Evolutionary conservation across 92 coral and sea anemone species (phyloP).

Genomic region (Parazoanthus atlanticus): DNA sequence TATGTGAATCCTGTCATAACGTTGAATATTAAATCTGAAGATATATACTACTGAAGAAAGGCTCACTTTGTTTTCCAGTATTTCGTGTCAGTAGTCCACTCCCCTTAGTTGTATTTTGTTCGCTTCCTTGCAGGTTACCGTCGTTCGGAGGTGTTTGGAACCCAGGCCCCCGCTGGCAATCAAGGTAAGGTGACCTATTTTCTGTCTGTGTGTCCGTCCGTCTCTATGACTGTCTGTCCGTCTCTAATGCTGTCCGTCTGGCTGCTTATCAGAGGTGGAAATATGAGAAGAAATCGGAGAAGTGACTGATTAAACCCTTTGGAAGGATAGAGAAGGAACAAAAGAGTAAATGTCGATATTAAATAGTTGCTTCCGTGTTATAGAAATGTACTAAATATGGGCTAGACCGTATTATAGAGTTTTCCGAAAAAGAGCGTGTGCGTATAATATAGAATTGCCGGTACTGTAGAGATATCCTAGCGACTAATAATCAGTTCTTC

Average conservation of each 20-base stretch:
- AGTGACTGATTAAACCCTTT: not conserved
- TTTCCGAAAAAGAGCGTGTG: no score
- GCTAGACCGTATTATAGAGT: no score
- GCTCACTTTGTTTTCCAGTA: no score
- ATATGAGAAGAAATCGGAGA: not conserved
- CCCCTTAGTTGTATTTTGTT: not conserved
- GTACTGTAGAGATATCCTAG: no score
- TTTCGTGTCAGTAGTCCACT: not conserved
- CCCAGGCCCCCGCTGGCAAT: conserved; percentile 98
- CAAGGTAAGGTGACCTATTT: conserved; percentile 68
- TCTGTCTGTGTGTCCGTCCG: not conserved
- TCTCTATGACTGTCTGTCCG: not conserved
- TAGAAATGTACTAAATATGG: no score
- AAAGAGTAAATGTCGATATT: no score
- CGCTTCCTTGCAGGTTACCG: conserved; percentile 77
- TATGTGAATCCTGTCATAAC: no score
- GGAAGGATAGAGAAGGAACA: not conserved
- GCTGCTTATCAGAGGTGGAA: not conserved
- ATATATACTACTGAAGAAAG: no score
- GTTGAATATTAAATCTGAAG: no score
- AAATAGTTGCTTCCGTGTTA: no score
- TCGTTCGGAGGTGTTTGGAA: conserved; percentile 98
- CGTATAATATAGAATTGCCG: no score
- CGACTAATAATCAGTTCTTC: no score
- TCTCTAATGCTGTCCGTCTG: not conserved